phyloP scores from a whole-genome alignment of 2,888 invertebrate species.

The Aromia moschata region DNA sequence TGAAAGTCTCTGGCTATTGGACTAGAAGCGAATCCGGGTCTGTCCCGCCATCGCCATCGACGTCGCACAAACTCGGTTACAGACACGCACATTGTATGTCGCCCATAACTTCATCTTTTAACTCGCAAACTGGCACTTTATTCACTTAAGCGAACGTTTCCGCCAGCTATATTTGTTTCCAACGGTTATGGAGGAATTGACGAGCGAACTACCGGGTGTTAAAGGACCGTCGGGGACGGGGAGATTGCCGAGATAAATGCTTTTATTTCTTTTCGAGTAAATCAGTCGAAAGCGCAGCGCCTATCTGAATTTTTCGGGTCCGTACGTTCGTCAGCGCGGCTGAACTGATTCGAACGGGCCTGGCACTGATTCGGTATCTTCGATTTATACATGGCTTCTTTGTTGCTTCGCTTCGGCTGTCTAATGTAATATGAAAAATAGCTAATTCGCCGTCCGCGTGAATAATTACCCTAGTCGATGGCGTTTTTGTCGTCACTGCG shows the following conservation, averaged over 20 bases:
- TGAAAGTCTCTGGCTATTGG: too few species aligned
- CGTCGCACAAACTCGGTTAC: slow-evolving; percentile 14
- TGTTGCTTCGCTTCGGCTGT: too few species aligned
- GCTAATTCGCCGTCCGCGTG: too few species aligned
- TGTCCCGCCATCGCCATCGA: slow-evolving; percentile 4
- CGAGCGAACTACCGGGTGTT: slow-evolving; percentile 32
- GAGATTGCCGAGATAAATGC: slow-evolving; percentile 19
- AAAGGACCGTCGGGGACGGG: slow-evolving; percentile 11
- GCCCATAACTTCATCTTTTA: slow-evolving; percentile 40
- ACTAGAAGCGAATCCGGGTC: too few species aligned
- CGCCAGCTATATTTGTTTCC: slow-evolving; percentile 30
- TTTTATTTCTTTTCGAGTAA: slow-evolving; percentile 9
- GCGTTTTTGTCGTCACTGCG: too few species aligned
- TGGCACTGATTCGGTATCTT: too few species aligned
- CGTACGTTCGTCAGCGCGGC: too few species aligned
- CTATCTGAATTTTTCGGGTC: slow-evolving; percentile 16
- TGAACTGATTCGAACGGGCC: too few species aligned
- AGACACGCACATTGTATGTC: slow-evolving; percentile 20
- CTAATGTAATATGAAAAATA: too few species aligned
- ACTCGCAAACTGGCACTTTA: slow-evolving; percentile 38
- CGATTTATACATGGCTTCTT: too few species aligned
- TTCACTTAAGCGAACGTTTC: slow-evolving; percentile 37
- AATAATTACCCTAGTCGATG: too few species aligned
- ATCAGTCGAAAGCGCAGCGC: slow-evolving; percentile 8
- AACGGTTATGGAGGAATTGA: slow-evolving; percentile 31